Base-by-base conservation (phyloP, 2,113 vertebrate genomes). In the Alexandromys fortis region DNA sequence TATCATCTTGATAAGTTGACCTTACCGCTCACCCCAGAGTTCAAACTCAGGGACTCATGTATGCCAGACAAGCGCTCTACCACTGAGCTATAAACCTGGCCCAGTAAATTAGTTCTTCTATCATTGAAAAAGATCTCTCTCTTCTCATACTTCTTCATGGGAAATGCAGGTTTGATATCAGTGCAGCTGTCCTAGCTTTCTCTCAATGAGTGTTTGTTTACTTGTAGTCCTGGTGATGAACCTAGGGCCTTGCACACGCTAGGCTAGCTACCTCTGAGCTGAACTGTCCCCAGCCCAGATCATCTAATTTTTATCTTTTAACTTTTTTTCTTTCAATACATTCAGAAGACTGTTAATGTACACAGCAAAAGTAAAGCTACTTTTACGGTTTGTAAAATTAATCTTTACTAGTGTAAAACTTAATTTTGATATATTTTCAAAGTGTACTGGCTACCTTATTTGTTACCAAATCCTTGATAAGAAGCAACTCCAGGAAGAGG, bases 361-460 rank as follows among this genome's bases (percentile, higher is more conserved):
- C 33, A 65, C 45, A 94, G 47, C 22, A 87, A 77, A 81, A 83
- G 26, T 35, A 6, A 6, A 79, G 30, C 89, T 94, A 33, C n/a
- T 72, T 96, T 73, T 70, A 9, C 22, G 35, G 65, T 94, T 92
- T 42, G n/a, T 79, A 79, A 79, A 61, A 75, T 61, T 79, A 47
- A 90, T 5, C 14, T 76, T 92, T 81, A 55, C 22, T 79, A n/a
- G 16, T 33, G 42, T 38, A 67, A 89, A 85, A 22, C 16, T 89
- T 63, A 38, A 16, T 30, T 42, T 42, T 45, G 72, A 88, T 45
- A 65, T 30, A 63, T 85, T 85, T 83, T 58, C 67, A 47, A 85
- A 16, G 65, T 86, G 24, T 42, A 76, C 38, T 26, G 7, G 10
- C 11, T 76, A 26, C n/a, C 24, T 28, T 52, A 16, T 38, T 65